phyloP scores from a whole-genome alignment of 2,888 invertebrate genomes.

The Nomada goodeniana region DNA sequence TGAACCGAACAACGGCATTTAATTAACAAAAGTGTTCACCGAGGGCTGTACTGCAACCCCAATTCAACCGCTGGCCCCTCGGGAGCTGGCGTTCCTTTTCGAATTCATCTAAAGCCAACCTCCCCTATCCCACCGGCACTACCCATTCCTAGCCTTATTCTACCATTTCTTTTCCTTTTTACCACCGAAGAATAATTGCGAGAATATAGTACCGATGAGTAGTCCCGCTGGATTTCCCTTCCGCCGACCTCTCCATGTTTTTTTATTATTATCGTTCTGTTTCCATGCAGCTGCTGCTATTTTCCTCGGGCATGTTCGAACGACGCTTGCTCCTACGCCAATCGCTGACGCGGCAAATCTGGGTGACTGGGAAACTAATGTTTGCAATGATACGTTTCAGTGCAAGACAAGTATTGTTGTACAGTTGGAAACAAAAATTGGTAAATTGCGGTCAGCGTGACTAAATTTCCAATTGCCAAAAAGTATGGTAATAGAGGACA shows the following conservation, averaged over 20 bases:
- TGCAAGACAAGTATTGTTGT: not conserved
- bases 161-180: constrained; percentile 47
- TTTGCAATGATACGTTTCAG: not conserved
- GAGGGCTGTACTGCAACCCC: constrained; percentile 71
- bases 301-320: not conserved
- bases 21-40: constrained; percentile 81
- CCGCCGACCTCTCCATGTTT: constrained; percentile 47
- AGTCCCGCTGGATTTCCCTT: constrained; percentile 57
- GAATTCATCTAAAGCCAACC: constrained; percentile 46
- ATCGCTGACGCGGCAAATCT: not conserved
- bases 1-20: constrained; percentile 80
- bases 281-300: constrained; percentile 40
- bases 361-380: not conserved
- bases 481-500: no score
- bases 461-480: no score
- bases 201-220: constrained; percentile 61
- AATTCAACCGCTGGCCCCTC: constrained; percentile 50
- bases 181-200: constrained; percentile 67
- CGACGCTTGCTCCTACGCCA: constrained; percentile 1
- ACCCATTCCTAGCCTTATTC: constrained; percentile 26
- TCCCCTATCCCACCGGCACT: not conserved
- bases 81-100: constrained; percentile 56
- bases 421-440: not conserved
- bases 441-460: no score
- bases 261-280: constrained; percentile 66